Evolutionary conservation across 2,888 invertebrate species (phyloP).

Genomic region (Ophonus ardosiacus): DNA sequence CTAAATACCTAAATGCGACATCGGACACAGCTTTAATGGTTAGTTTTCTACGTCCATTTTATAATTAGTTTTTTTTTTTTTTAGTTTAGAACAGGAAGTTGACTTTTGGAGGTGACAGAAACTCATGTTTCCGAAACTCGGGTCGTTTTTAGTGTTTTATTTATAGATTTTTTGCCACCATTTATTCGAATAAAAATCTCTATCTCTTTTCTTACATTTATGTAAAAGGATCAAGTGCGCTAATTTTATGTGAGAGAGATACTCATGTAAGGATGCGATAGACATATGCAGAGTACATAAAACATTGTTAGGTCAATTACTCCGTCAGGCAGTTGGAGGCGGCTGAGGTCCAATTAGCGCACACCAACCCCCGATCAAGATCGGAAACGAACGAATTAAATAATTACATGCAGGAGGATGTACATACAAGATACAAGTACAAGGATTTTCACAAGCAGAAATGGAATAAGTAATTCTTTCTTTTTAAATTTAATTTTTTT

Average conservation of each 20-base stretch:
- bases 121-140: too few relatives aligned
- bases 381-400: conserved; percentile 61
- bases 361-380: conserved; percentile 59
- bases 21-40: too few relatives aligned
- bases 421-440: neutral
- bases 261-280: neutral
- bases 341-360: conserved; percentile 60
- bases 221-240: neutral
- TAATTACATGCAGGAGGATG: conserved; percentile 58
- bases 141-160: too few relatives aligned
- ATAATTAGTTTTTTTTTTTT: too few relatives aligned
- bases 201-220: neutral
- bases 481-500: too few relatives aligned
- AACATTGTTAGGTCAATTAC: conserved; percentile 61
- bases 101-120: too few relatives aligned
- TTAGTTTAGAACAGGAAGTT: too few relatives aligned
- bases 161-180: too few relatives aligned
- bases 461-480: neutral
- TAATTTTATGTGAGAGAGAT: too few relatives aligned
- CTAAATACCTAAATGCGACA: too few relatives aligned
- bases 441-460: neutral
- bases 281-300: conserved; percentile 48
- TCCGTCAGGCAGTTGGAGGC: conserved; percentile 46
- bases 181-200: too few relatives aligned
- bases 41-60: too few relatives aligned